Base-by-base conservation (phyloP, 1,140 invertebrate species). In the Heliconius eleuchia region DNA sequence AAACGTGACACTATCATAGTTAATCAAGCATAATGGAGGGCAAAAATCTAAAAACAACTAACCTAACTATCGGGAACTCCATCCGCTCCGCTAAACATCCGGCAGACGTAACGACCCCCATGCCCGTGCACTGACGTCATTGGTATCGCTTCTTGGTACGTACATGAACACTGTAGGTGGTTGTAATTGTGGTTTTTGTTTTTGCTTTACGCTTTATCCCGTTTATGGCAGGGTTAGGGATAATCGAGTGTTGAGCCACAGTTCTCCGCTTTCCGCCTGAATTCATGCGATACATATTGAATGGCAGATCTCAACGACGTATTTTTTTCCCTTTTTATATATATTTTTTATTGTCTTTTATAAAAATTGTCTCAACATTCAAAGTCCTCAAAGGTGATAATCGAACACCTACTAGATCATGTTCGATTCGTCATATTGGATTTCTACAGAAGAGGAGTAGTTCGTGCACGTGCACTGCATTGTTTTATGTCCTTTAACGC, bases 31-130 rank as follows among this genome's bases (percentile, higher is more conserved):
- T 75, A 57, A 77, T 72, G 60, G 34, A 52, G 18, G 50, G 18
- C 50, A 77, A 70, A 72, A 77, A 77, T 77, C 70, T 77, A 75
- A 75, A 76, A 76, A 76, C 74, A 52, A 72, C 76, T 60, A 52
- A 73, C 71, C 71, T 73, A 37, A 78, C 71, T 60, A 78, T 78
- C 71, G 71, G 76, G 76, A 73, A 78, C 76, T 78, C 50, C 76
- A 78, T 78, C 76, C 76, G 71, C 76, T 30, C 30, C 39, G 70
- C 74, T 18, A 76, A 78, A 78, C 76, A 78, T 78, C 76, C 76
- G 76, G 76, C 50, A 73, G 76, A 73, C 74, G 42, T 70, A 34
- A 76, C 74, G 74, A 76, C 39, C 74, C 42, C 74, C 60, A 76
- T 76, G 57, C 13, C 74, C 60, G 70, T 70, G 39, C n/a, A 70